These are phyloP conservation scores for Phortica magna DNA, from an alignment of 2,888 invertebrate genomes.

Conservation along the genomic window DNA sequence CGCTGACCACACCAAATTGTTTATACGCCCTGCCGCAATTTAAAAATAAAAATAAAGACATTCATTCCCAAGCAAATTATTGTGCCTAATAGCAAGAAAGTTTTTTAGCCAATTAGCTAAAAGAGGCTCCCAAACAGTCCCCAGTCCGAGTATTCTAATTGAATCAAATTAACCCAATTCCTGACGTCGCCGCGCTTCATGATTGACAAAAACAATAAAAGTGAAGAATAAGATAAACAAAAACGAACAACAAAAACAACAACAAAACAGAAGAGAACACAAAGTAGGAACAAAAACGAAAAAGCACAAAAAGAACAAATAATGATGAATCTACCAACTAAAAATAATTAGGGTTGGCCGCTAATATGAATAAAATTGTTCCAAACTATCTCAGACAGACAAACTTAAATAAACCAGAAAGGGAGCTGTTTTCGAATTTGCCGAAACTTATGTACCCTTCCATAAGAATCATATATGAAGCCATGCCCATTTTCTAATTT, in stretches of 20 bases:
- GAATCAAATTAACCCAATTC: slow-evolving; percentile 68
- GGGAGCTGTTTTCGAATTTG: no score
- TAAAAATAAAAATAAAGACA: neutral
- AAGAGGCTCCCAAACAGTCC: slow-evolving; percentile 25
- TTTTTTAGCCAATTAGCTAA: slow-evolving; percentile 55
- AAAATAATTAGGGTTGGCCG: slow-evolving; percentile 13
- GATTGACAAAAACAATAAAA: slow-evolving; percentile 45
- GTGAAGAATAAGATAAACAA: neutral
- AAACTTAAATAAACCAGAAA: no score
- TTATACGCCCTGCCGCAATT: neutral
- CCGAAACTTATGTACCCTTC: no score
- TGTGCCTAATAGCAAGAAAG: slow-evolving; percentile 16
- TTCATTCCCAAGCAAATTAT: neutral
- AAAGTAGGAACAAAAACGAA: neutral
- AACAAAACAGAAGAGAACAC: neutral
- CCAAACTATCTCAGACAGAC: neutral
- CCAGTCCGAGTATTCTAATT: slow-evolving; percentile 58
- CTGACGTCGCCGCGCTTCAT: slow-evolving; percentile 38
- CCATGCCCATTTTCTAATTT: no score
- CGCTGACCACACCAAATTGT: neutral
- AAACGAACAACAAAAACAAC: slow-evolving; percentile 19
- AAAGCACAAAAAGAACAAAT: neutral
- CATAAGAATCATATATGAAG: no score
- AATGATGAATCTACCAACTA: neutral
- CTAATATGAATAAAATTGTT: slow-evolving; percentile 56